Percentiles rank a stretch among this genome's conserved stretches.
Conservation (phyloP, 2,113 vertebrate species). For the Nerophis lumbriciformis region DNA sequence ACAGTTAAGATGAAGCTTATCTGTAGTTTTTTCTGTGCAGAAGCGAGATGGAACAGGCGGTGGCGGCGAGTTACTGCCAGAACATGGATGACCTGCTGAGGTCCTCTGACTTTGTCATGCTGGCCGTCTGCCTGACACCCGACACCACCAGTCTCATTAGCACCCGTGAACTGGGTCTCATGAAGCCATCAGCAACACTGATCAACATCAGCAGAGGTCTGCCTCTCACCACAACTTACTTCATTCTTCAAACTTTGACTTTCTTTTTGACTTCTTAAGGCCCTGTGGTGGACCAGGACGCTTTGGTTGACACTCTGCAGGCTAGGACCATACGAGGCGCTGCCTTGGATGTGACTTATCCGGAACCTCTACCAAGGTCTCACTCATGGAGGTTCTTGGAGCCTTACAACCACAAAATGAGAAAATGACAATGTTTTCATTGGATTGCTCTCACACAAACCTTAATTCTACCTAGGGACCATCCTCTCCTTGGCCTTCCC, state of each 20-base stretch:
- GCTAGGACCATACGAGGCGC: slow-evolving; percentile 44
- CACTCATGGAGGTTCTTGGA: background rate
- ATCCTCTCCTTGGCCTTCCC: slow-evolving; percentile 54
- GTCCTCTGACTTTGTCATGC: slow-evolving; percentile 48
- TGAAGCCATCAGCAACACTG: slow-evolving; percentile 63
- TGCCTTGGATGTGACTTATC: slow-evolving; percentile 69
- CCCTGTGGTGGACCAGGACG: slow-evolving; percentile 69
- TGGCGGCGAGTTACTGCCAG: slow-evolving; percentile 40
- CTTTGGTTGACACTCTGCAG: slow-evolving; percentile 66
- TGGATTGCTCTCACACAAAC: background rate
- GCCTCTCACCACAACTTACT: background rate
- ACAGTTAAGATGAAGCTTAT: no score
- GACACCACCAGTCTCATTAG: slow-evolving; percentile 49
- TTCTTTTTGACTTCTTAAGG: slow-evolving; percentile 42
- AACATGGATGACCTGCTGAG: slow-evolving; percentile 50
- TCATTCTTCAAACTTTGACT: background rate
- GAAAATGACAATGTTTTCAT: no score
- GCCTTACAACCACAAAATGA: background rate
- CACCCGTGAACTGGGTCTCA: slow-evolving; percentile 52
- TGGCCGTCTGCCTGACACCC: slow-evolving; percentile 45
- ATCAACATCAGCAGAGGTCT: slow-evolving; percentile 64
- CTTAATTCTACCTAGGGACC: slow-evolving; percentile 43
- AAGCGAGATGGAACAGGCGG: slow-evolving; percentile 40
- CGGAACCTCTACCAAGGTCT: slow-evolving; percentile 74
- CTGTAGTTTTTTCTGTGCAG: slow-evolving; percentile 15